These are phyloP conservation scores for Pica pica DNA, from an alignment of 2,113 vertebrate species.

Conservation along the genomic window DNA sequence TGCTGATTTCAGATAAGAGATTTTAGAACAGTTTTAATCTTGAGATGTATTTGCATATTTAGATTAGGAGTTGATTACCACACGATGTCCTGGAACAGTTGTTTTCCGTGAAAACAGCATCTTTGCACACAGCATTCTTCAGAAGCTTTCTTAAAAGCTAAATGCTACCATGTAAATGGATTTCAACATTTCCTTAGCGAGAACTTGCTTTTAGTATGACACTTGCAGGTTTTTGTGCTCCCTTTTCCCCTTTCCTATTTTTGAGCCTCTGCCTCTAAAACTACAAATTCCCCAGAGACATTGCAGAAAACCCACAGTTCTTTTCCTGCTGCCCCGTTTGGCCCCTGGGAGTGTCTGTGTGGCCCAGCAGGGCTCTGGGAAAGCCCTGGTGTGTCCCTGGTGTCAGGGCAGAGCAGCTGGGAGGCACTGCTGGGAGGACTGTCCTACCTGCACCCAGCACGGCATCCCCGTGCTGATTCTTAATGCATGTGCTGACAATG, in stretches of 20 bases:
- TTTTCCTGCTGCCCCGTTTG: neutral
- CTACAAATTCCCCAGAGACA: neutral
- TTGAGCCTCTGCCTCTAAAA: neutral
- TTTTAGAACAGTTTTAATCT: neutral
- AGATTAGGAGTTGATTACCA: neutral
- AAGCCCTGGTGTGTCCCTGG: fast-evolving
- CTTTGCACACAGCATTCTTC: neutral
- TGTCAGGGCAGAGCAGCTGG: neutral
- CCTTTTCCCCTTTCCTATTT: neutral
- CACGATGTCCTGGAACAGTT: neutral
- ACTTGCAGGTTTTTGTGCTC: neutral
- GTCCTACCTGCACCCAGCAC: fast-evolving
- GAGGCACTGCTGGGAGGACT: neutral
- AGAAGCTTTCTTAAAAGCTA: neutral
- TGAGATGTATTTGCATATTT: neutral
- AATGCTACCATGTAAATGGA: neutral
- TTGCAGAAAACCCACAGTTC: neutral
- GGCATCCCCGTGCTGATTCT: fast-evolving
- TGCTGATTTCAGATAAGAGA: neutral
- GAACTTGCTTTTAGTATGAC: neutral
- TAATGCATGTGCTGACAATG: fast-evolving
- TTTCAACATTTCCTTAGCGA: neutral
- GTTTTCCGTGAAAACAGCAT: neutral
- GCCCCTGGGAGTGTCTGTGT: neutral
- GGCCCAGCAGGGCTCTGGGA: neutral